A percentile compares a stretch with the other conserved stretches of the same genome.
These are phyloP conservation scores for Manis javanica DNA, from an alignment of 2,797 vertebrate genomes.

Conservation along the genomic window DNA sequence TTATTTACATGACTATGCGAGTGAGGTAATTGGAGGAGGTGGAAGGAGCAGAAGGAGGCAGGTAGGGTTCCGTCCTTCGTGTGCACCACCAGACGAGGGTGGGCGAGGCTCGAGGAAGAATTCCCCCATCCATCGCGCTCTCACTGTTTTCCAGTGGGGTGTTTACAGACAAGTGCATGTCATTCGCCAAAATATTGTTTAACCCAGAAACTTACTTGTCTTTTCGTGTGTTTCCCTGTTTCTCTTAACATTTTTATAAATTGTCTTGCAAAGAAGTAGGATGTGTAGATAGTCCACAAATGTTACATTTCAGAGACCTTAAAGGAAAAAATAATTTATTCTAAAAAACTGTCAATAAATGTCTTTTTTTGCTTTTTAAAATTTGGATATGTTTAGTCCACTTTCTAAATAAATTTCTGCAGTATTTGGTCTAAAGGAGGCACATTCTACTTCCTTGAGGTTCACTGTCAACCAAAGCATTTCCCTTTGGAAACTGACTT, in stretches of 20 bases:
- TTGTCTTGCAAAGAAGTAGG: constrained; percentile 54
- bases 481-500: background rate
- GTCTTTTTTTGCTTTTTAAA: constrained; percentile 38
- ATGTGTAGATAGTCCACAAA: background rate
- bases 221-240: constrained; percentile 45
- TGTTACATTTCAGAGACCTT: constrained; percentile 55
- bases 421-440: constrained; percentile 9
- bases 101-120: no score
- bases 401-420: background rate
- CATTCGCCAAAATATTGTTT: background rate
- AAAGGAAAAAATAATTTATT: constrained; percentile 44
- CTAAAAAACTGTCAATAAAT: constrained; percentile 24
- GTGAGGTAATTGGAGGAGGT: background rate
- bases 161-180: constrained; percentile 49
- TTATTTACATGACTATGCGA: background rate
- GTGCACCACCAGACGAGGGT: background rate
- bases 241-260: constrained; percentile 50
- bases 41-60: background rate
- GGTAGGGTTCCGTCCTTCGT: background rate
- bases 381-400: background rate
- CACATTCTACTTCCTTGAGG: background rate
- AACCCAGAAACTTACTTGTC: background rate
- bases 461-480: background rate
- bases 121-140: background rate
- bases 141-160: background rate